A percentile compares a stretch with the other conserved stretches of the same genome.
Evolutionary conservation across 2,113 vertebrate species (phyloP).

Genomic region (Vulpes lagopus): DNA sequence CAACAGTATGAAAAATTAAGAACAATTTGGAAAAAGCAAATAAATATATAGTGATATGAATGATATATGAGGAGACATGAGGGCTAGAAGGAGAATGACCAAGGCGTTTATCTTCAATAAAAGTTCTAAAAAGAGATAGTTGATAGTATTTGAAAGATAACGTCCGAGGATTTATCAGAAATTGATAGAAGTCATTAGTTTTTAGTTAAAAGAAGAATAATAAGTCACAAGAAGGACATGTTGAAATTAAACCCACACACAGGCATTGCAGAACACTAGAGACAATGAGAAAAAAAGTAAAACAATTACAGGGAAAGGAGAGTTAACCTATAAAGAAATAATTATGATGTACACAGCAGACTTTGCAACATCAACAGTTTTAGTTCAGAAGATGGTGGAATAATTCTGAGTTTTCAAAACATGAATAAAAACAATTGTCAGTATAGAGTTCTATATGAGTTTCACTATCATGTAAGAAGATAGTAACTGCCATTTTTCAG

Average conservation of each 20-base stretch:
- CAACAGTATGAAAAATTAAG: conserved; percentile 3
- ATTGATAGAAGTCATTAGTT: neutral
- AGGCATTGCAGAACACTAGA: neutral
- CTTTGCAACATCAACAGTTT: neutral
- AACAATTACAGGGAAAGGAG: neutral
- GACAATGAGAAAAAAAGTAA: neutral
- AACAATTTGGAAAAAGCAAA: neutral
- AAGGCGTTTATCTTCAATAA: neutral
- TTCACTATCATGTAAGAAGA: conserved; percentile 8
- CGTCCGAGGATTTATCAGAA: neutral
- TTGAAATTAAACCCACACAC: neutral
- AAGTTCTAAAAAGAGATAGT: neutral
- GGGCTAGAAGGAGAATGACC: neutral
- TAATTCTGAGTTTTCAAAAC: conserved; percentile 21
- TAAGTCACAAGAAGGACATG: neutral
- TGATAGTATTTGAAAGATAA: neutral
- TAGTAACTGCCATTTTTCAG: neutral
- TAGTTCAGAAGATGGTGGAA: neutral
- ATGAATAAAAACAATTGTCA: neutral
- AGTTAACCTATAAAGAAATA: neutral
- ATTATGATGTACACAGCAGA: neutral
- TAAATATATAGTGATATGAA: neutral
- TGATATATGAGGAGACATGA: neutral
- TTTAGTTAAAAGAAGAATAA: conserved; percentile 3
- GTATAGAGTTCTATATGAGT: neutral